phyloP scores from a whole-genome alignment of 2,113 vertebrate genomes.

The Pan troglodytes region NHGRI_mPanTro3-v2.1_pri NC_072401.2:107517501-107518000 shows the following conservation, averaged over 20 bases:
- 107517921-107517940: background rate
- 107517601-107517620: conserved; percentile 7
- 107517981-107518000: background rate
- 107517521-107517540: background rate
- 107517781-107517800: background rate
- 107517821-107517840: background rate
- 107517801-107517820: conserved; percentile 20
- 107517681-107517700: conserved; percentile 29
- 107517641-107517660: background rate
- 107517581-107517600: background rate
- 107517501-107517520: background rate
- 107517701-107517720: background rate
- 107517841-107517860: conserved; percentile 28
- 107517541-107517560: background rate
- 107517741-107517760: background rate
- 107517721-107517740: conserved; percentile 18
- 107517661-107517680: background rate
- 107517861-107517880: background rate
- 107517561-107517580: conserved; percentile 37
- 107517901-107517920: background rate
- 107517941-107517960: conserved; percentile 8
- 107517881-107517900: background rate
- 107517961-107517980: background rate
- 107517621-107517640: background rate
- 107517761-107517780: background rate